Percentiles rank a stretch among this genome's conserved stretches.
Evolutionary conservation across 2,888 invertebrate species (phyloP).

Genomic region (Cybosia mesomella): DNA sequence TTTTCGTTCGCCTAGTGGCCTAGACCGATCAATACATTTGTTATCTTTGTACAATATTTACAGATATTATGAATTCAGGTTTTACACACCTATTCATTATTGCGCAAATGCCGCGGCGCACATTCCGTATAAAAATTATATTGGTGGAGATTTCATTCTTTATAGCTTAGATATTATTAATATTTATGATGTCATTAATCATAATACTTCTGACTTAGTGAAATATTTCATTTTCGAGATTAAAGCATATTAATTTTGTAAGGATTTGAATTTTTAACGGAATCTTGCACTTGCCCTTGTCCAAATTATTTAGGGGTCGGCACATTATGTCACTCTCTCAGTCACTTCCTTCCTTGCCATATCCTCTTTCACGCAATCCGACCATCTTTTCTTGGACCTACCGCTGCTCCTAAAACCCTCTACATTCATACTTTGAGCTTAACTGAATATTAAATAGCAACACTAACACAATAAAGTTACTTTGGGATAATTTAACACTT

Average conservation of each 20-base stretch:
- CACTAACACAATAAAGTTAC: not conserved
- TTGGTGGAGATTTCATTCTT: not conserved
- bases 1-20: conserved; percentile 18
- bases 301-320: no score
- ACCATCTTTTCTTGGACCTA: no score
- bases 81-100: not conserved
- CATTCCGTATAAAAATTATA: not conserved
- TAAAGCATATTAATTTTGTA: no score
- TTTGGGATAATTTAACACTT: not conserved
- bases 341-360: no score
- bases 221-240: not conserved
- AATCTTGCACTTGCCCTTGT: no score
- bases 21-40: not conserved
- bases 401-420: no score
- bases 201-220: not conserved
- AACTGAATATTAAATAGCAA: no score
- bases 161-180: conserved; percentile 3
- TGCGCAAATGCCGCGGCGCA: not conserved
- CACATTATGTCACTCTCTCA: no score
- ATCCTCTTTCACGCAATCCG: no score
- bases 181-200: not conserved
- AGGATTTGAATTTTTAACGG: no score
- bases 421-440: no score
- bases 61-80: conserved; percentile 1
- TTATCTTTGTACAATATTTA: not conserved